Percentiles rank a stretch among this genome's conserved stretches.
These are phyloP conservation scores for Climacteris rufus DNA, from an alignment of 2,113 vertebrate genomes.

Conservation along the genomic window DNA sequence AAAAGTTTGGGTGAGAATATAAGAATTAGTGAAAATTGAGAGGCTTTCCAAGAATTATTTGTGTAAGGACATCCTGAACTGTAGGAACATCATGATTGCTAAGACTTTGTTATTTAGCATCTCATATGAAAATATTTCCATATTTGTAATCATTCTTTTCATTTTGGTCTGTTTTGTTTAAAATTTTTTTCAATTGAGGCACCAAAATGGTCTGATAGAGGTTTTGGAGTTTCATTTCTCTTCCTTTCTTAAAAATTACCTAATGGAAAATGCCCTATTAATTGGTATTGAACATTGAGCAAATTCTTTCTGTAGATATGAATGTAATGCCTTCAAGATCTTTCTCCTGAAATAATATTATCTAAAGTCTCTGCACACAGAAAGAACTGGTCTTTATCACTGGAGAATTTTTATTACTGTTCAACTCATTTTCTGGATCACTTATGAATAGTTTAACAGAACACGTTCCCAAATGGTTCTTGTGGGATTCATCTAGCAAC, in stretches of 20 bases:
- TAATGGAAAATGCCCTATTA: neutral
- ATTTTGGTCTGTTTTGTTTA: neutral
- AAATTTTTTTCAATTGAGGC: neutral
- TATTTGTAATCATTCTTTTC: neutral
- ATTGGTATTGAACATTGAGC: neutral
- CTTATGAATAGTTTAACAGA: constrained; percentile 23
- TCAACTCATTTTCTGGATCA: constrained; percentile 14
- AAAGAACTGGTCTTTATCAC: neutral
- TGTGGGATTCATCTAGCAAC: neutral
- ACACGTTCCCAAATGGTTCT: neutral
- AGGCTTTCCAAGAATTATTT: neutral
- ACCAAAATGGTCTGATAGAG: neutral
- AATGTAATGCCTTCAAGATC: neutral
- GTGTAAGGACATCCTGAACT: neutral
- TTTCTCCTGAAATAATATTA: neutral
- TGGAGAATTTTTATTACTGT: neutral
- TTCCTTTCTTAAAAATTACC: neutral
- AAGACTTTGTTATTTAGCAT: neutral
- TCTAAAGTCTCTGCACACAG: neutral
- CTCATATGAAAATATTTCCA: neutral
- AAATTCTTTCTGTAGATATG: neutral
- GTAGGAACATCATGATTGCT: neutral
- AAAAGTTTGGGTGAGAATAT: neutral
- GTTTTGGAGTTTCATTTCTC: neutral
- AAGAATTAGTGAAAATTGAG: neutral